Evolutionary conservation across 1,140 invertebrate genomes (phyloP).

Genomic region (Drosophila sp.): DNA sequence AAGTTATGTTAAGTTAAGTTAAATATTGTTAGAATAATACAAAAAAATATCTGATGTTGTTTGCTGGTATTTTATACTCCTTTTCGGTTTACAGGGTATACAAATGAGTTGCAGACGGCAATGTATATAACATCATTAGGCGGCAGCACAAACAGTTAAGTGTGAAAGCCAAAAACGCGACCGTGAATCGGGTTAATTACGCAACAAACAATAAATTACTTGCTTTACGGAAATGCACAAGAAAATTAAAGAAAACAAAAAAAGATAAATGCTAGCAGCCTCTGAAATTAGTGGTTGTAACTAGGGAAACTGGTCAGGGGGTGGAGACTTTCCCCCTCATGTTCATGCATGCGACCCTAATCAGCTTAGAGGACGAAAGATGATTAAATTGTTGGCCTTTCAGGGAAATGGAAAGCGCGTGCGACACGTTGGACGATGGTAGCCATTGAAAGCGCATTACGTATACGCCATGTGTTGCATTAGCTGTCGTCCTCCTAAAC

Average conservation of each 20-base stretch:
- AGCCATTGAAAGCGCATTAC: slow-evolving; percentile 69
- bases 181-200: slow-evolving; percentile 75
- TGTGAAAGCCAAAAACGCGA: slow-evolving; percentile 65
- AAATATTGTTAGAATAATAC: too few species aligned
- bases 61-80: not conserved
- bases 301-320: too few species aligned
- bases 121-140: slow-evolving; percentile 71
- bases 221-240: slow-evolving; percentile 47
- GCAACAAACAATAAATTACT: slow-evolving; percentile 82
- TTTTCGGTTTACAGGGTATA: slow-evolving; percentile 24
- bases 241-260: slow-evolving; percentile 5
- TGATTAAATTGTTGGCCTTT: slow-evolving; percentile 70
- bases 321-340: not conserved
- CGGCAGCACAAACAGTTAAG: slow-evolving; percentile 41
- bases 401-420: slow-evolving; percentile 55
- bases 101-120: slow-evolving; percentile 18
- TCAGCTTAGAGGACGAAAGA: slow-evolving; percentile 68
- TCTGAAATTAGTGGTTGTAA: slow-evolving; percentile 41
- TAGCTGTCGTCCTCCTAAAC: slow-evolving; percentile 13
- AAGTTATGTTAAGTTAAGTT: too few species aligned
- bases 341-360: slow-evolving; percentile 58
- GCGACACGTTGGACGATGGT: slow-evolving; percentile 37
- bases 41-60: not conserved
- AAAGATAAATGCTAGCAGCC: not conserved
- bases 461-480: slow-evolving; percentile 76